Conservation (phyloP, 1,140 invertebrate genomes). For the Zaprionus lachaisei region DNA sequence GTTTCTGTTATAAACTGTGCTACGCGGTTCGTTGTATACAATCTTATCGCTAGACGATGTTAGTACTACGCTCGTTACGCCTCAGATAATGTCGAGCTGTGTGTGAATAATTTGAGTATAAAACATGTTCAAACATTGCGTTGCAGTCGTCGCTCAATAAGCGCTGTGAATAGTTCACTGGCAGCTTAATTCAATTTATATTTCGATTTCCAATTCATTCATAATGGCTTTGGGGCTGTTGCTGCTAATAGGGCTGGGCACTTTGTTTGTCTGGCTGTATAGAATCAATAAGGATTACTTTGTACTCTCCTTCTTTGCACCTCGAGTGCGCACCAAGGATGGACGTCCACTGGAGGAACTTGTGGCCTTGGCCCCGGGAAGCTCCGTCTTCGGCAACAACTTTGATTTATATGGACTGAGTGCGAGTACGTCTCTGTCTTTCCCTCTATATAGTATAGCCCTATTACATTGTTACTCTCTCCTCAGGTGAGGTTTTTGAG, state of each 20-base stretch:
- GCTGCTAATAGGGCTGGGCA: conserved; percentile 33
- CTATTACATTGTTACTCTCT: neutral
- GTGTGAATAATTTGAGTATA: neutral
- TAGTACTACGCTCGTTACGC: neutral
- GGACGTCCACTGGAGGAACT: conserved; percentile 35
- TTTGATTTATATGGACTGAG: conserved; percentile 44
- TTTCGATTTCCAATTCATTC: neutral
- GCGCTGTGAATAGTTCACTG: neutral
- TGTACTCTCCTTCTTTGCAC: conserved; percentile 43
- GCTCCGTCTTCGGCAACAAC: conserved; percentile 40
- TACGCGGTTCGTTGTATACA: neutral
- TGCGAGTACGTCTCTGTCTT: neutral
- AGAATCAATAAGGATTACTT: conserved; percentile 44
- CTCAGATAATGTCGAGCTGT: neutral
- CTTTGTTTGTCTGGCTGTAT: conserved; percentile 41
- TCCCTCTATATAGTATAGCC: fast-evolving
- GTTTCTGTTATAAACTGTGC: conserved; percentile 2
- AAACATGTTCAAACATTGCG: neutral
- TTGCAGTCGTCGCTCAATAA: neutral
- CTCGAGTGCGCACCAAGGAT: conserved; percentile 39
- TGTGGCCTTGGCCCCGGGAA: conserved; percentile 14
- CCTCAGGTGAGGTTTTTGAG: conserved; percentile 44
- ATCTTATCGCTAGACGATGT: neutral
- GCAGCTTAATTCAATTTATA: neutral
- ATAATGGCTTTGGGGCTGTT: conserved; percentile 25